phyloP scores from a whole-genome alignment of 2,113 vertebrate genomes.

The Philantomba maxwellii region DNA sequence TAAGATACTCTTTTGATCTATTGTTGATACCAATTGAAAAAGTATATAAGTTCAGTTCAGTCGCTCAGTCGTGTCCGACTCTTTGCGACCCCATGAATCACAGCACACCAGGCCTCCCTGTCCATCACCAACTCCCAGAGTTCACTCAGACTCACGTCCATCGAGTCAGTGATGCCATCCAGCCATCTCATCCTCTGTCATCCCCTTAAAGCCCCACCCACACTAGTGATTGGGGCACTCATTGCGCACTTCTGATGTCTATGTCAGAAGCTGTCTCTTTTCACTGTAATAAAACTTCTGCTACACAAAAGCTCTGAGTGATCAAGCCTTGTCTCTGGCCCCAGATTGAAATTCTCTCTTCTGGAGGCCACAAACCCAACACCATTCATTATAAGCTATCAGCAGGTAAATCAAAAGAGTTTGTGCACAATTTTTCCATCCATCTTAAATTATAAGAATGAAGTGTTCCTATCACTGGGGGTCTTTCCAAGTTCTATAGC shows the following conservation, averaged over 20 bases:
- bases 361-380: background rate
- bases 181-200: too few species aligned
- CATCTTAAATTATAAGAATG: background rate
- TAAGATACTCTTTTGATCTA: background rate
- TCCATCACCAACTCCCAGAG: too few species aligned
- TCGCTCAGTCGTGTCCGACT: too few species aligned
- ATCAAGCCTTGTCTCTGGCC: background rate
- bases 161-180: too few species aligned
- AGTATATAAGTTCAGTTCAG: background rate
- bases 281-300: background rate
- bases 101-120: too few species aligned
- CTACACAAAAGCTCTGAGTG: background rate
- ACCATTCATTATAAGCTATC: background rate
- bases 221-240: background rate
- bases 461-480: background rate
- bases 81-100: too few species aligned
- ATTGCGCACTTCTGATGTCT: background rate
- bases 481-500: background rate
- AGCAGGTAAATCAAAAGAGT: background rate
- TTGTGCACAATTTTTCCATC: background rate
- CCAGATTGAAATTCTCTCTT: background rate
- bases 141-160: too few species aligned
- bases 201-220: background rate
- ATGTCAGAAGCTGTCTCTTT: background rate
- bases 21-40: background rate